These are phyloP conservation scores for Musca vetustissima DNA, from an alignment of 1,140 invertebrate genomes.

Conservation along the genomic window DNA sequence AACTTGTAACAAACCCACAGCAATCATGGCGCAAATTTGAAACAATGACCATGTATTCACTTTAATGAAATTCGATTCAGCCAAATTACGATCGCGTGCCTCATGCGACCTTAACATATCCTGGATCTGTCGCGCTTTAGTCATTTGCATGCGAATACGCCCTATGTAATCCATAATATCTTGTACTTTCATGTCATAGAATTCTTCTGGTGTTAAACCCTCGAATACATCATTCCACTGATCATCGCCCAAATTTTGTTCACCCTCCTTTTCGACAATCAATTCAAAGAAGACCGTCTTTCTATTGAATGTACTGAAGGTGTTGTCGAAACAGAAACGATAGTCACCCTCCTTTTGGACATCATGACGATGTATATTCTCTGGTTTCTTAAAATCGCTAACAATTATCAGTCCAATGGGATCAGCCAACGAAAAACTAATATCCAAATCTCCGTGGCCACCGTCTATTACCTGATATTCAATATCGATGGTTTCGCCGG, in stretches of 20 bases:
- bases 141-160: constrained; percentile 63
- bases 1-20: constrained; percentile 69
- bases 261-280: constrained; percentile 65
- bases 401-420: constrained; percentile 67
- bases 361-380: constrained; percentile 67
- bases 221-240: constrained; percentile 58
- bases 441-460: constrained; percentile 73
- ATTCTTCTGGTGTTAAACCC: constrained; percentile 57
- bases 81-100: constrained; percentile 75
- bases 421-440: constrained; percentile 69
- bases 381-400: constrained; percentile 70
- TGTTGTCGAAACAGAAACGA: constrained; percentile 82
- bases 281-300: constrained; percentile 85
- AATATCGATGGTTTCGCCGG: constrained; percentile 67
- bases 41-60: constrained; percentile 74
- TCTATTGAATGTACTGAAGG: constrained; percentile 72
- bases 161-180: constrained; percentile 67
- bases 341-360: constrained; percentile 68
- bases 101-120: constrained; percentile 73
- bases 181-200: constrained; percentile 66
- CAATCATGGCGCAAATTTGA: constrained; percentile 70
- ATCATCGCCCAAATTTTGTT: constrained; percentile 51
- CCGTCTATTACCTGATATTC: constrained; percentile 81
- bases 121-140: constrained; percentile 69
- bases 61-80: constrained; percentile 72